These are phyloP conservation scores for Abramis brama DNA, from an alignment of 2,113 vertebrate species.

Conservation along the genomic window DNA sequence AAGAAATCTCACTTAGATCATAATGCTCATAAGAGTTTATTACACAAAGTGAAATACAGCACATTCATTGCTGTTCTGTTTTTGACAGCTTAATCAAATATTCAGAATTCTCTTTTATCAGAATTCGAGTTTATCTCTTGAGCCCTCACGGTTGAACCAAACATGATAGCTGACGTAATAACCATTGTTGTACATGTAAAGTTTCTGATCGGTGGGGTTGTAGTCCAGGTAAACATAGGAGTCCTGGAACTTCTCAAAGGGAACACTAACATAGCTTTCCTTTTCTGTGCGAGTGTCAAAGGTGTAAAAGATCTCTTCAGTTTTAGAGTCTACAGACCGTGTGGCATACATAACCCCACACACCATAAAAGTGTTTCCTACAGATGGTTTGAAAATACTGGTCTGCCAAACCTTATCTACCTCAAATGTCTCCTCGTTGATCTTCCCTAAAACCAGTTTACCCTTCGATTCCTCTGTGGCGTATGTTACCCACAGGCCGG, in stretches of 20 bases:
- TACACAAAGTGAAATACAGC: constrained; percentile 27
- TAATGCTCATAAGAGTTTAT: constrained; percentile 67
- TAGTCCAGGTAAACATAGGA: constrained; percentile 76
- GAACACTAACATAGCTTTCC: constrained; percentile 68
- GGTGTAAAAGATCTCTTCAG: constrained; percentile 79
- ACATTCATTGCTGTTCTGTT: neutral
- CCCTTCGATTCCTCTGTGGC: constrained; percentile 72
- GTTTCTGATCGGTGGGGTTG: constrained; percentile 78
- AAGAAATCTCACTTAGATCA: neutral
- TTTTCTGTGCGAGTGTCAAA: constrained; percentile 71
- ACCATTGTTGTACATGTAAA: constrained; percentile 81
- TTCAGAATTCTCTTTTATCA: neutral
- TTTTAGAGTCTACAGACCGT: constrained; percentile 66
- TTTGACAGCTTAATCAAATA: neutral
- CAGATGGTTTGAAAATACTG: constrained; percentile 67
- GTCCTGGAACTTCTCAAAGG: constrained; percentile 75
- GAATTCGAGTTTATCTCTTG: constrained; percentile 26
- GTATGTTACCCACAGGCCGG: constrained; percentile 75
- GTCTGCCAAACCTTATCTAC: constrained; percentile 74
- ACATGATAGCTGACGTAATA: constrained; percentile 71
- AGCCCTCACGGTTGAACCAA: constrained; percentile 67
- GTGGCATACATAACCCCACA: constrained; percentile 80
- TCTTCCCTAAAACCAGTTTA: constrained; percentile 72
- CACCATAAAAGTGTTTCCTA: constrained; percentile 78
- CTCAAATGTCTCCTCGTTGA: constrained; percentile 71